These are phyloP conservation scores for Cyanistes caeruleus DNA, from an alignment of 2,113 vertebrate genomes.

Conservation along the genomic window DNA sequence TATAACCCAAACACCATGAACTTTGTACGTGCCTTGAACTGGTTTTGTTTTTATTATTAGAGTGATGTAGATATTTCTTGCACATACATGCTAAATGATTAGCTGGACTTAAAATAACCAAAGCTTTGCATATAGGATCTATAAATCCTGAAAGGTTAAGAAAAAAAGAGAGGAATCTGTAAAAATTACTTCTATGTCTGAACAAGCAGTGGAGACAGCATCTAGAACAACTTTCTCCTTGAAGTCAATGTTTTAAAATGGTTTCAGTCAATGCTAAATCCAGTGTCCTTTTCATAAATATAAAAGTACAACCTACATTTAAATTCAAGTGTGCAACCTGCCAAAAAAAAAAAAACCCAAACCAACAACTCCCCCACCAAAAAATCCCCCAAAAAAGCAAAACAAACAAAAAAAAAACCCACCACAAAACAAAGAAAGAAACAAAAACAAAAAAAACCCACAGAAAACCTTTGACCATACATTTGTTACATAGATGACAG, in stretches of 20 bases:
- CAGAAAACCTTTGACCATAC: background rate
- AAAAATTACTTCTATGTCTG: background rate
- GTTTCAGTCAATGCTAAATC: background rate
- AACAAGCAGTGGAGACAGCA: background rate
- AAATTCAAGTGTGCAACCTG: accelerated
- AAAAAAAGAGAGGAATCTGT: background rate
- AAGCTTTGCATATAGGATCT: background rate
- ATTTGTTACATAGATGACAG: background rate
- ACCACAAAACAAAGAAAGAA: background rate
- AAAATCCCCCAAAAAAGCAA: background rate
- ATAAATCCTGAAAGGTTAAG: background rate
- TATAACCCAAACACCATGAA: background rate
- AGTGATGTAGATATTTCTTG: background rate
- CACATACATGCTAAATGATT: background rate
- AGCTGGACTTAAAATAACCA: background rate
- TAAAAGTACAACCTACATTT: background rate
- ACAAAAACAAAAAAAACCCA: no score
- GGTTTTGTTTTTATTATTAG: background rate
- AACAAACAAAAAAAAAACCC: accelerated
- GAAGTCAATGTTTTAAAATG: background rate
- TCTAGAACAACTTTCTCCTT: background rate
- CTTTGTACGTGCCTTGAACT: background rate
- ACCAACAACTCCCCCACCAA: accelerated
- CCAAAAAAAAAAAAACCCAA: background rate
- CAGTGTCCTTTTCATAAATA: background rate